Evolutionary conservation across 2,888 invertebrate species (phyloP).

Genomic region (Cheilosia grossa): DNA sequence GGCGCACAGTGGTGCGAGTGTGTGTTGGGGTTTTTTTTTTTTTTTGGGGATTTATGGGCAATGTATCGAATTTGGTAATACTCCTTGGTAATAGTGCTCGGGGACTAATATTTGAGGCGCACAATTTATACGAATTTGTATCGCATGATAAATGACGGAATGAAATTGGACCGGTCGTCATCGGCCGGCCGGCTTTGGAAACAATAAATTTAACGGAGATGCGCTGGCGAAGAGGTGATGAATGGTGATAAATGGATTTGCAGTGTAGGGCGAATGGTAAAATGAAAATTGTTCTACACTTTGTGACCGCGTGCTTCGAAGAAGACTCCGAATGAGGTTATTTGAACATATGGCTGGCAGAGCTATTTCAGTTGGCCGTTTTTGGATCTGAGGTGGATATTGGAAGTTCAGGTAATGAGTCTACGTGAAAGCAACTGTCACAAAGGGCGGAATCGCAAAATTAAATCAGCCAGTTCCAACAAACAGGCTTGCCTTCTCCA

Average conservation of each 20-base stretch:
- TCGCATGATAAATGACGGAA: conserved; percentile 59
- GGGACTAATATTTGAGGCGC: conserved; percentile 37
- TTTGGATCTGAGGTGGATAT: no score
- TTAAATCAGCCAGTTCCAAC: no score
- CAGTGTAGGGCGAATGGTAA: background rate
- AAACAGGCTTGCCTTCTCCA: no score
- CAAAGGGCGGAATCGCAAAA: no score
- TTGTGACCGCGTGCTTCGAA: no score
- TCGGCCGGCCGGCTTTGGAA: conserved; percentile 8
- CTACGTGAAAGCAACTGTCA: no score
- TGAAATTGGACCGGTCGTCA: conserved; percentile 42
- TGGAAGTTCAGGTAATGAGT: no score
- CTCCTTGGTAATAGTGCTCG: conserved; percentile 59
- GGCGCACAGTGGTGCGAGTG: background rate
- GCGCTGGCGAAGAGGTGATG: conserved; percentile 33
- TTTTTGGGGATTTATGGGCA: conserved; percentile 62
- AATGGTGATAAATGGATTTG: conserved; percentile 54
- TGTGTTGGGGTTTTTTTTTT: conserved; percentile 5
- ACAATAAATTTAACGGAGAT: conserved; percentile 60
- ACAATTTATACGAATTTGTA: conserved; percentile 18
- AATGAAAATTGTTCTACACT: background rate
- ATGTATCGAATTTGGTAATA: conserved; percentile 70
- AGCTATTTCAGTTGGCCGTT: no score
- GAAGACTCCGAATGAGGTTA: no score
- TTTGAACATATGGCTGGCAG: no score